These are phyloP conservation scores for Crenichthys baileyi DNA, from an alignment of 2,797 vertebrate genomes.

Conservation along the genomic window DNA sequence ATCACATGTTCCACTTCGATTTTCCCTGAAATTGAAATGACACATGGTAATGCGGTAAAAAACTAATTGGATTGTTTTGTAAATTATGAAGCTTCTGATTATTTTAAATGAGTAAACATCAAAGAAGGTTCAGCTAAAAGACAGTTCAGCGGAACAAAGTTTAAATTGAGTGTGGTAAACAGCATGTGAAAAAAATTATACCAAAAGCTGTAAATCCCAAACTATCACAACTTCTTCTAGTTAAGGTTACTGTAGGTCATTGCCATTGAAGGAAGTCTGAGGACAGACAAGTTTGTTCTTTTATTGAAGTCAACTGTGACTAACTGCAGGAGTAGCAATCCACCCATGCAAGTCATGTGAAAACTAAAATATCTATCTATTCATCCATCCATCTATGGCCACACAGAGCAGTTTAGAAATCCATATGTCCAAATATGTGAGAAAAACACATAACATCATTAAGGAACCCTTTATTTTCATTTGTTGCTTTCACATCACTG, in stretches of 20 bases:
- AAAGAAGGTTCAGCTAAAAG: background rate
- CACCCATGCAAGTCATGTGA: constrained; percentile 6
- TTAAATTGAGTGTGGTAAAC: background rate
- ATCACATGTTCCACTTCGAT: constrained; percentile 78
- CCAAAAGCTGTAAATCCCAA: constrained; percentile 6
- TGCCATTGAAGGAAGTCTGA: background rate
- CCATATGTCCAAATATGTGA: too few relatives aligned
- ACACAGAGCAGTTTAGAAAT: too few relatives aligned
- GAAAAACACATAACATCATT: background rate
- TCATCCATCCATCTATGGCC: background rate
- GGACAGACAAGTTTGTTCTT: constrained; percentile 11
- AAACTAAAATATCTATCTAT: background rate
- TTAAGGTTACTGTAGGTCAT: constrained; percentile 14
- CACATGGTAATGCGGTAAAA: background rate
- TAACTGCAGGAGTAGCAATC: background rate
- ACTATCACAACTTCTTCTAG: constrained; percentile 18
- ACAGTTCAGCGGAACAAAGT: background rate
- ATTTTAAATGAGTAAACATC: background rate
- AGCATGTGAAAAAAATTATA: background rate
- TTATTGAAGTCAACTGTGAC: constrained; percentile 13
- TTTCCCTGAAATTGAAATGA: constrained; percentile 69
- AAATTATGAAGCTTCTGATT: background rate
- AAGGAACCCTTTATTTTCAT: background rate
- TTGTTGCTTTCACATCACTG: background rate
- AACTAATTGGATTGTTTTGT: background rate